phyloP scores from a whole-genome alignment of 2,888 invertebrate genomes.

The Ariolimax columbianus region DNA sequence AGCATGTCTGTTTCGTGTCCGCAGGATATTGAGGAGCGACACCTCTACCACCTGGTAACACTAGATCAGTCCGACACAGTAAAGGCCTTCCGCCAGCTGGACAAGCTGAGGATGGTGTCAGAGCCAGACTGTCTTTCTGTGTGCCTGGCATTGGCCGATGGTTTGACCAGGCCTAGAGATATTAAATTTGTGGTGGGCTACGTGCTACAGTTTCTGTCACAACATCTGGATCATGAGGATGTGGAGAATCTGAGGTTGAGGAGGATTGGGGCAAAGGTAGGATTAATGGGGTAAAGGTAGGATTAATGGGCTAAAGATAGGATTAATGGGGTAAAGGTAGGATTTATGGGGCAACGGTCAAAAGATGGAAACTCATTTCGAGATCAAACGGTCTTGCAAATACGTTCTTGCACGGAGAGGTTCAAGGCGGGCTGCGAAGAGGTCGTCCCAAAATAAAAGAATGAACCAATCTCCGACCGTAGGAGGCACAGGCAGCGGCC shows the following conservation, averaged over 20 bases:
- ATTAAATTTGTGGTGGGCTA: conserved; percentile 71
- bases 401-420: too few relatives aligned
- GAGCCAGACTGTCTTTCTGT: conserved; percentile 63
- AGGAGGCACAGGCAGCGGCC: too few relatives aligned
- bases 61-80: conserved; percentile 62
- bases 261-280: conserved; percentile 75
- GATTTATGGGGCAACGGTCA: not conserved
- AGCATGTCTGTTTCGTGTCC: not conserved
- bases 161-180: conserved; percentile 65
- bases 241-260: conserved; percentile 62
- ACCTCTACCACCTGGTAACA: conserved; percentile 64
- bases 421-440: too few relatives aligned
- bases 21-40: conserved; percentile 70
- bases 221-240: conserved; percentile 57
- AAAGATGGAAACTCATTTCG: too few relatives aligned
- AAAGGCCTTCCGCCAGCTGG: conserved; percentile 68
- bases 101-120: conserved; percentile 59
- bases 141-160: conserved; percentile 66
- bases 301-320: not conserved
- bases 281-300: conserved; percentile 12
- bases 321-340: not conserved
- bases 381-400: too few relatives aligned
- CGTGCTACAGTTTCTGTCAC: conserved; percentile 66
- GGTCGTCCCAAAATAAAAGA: too few relatives aligned
- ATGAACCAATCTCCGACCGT: too few relatives aligned